These are phyloP conservation scores for Xanthia icteritia DNA, from an alignment of 2,888 invertebrate species.

Conservation along the genomic window DNA sequence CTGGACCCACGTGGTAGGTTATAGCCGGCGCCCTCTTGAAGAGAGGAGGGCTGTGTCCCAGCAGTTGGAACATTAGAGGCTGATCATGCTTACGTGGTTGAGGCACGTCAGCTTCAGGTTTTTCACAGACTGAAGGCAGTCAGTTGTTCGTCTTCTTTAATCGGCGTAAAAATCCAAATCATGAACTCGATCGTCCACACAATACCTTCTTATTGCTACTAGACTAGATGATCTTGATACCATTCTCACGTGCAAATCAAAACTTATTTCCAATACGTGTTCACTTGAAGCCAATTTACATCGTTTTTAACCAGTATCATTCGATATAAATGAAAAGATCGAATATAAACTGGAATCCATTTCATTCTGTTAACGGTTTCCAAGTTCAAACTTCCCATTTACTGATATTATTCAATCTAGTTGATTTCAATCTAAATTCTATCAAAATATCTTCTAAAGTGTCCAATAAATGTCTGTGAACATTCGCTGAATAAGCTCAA, in stretches of 20 bases:
- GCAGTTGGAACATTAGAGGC: no score
- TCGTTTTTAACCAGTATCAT: conserved; percentile 28
- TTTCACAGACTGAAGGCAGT: no score
- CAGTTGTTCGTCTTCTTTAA: no score
- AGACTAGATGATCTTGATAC: conserved; percentile 15
- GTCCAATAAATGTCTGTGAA: conserved; percentile 30
- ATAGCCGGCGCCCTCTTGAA: no score
- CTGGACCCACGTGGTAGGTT: no score
- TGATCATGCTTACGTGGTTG: no score
- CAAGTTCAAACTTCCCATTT: conserved; percentile 39
- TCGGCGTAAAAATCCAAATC: no score
- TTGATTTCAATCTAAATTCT: conserved; percentile 28
- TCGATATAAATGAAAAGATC: conserved; percentile 46
- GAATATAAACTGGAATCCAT: conserved; percentile 39
- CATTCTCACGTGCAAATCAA: conserved; percentile 41
- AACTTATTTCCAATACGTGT: conserved; percentile 41
- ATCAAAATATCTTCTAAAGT: conserved; percentile 19
- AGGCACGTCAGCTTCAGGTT: no score
- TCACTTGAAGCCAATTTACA: conserved; percentile 44
- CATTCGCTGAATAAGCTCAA: background rate
- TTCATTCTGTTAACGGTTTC: conserved; percentile 27
- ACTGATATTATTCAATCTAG: conserved; percentile 26
- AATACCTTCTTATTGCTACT: conserved; percentile 2
- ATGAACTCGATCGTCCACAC: background rate
- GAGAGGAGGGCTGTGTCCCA: no score